Conservation (phyloP, 2,888 invertebrate genomes). For the Phanerotoma sp. region DNA sequence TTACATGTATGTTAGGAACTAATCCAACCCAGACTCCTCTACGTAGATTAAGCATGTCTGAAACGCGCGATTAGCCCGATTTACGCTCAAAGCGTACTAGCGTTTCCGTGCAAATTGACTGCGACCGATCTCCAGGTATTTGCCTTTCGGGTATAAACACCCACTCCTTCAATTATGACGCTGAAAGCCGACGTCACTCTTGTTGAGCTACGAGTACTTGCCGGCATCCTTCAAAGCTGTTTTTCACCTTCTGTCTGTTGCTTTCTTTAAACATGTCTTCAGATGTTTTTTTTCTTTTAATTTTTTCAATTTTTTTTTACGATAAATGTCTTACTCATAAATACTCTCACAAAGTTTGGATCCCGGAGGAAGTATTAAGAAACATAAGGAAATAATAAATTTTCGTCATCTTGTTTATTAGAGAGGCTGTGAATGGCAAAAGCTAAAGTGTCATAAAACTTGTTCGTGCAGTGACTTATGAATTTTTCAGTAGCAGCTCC, state of each 20-base stretch:
- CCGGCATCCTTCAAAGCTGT: constrained; percentile 11
- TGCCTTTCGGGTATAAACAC: constrained; percentile 19
- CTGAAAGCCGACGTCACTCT: constrained; percentile 15
- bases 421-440: not conserved
- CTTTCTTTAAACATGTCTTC: not conserved
- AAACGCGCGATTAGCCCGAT: constrained; percentile 17
- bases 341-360: too few relatives aligned
- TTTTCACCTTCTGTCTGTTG: not conserved
- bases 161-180: constrained; percentile 21
- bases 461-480: too few relatives aligned
- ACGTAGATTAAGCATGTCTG: constrained; percentile 20
- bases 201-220: constrained; percentile 8
- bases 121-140: constrained; percentile 14
- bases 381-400: too few relatives aligned
- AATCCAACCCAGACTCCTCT: constrained; percentile 8
- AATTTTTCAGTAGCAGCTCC: too few relatives aligned
- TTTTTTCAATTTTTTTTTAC: too few relatives aligned
- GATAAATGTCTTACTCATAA: not conserved
- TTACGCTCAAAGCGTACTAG: constrained; percentile 19
- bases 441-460: too few relatives aligned
- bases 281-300: not conserved
- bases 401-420: too few relatives aligned
- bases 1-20: constrained; percentile 6
- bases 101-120: constrained; percentile 18
- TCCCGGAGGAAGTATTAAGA: too few relatives aligned